A percentile compares a stretch with the other conserved stretches of the same genome.
phyloP scores from a whole-genome alignment of 2,888 invertebrate genomes.

The Mylabris sibirica region DNA sequence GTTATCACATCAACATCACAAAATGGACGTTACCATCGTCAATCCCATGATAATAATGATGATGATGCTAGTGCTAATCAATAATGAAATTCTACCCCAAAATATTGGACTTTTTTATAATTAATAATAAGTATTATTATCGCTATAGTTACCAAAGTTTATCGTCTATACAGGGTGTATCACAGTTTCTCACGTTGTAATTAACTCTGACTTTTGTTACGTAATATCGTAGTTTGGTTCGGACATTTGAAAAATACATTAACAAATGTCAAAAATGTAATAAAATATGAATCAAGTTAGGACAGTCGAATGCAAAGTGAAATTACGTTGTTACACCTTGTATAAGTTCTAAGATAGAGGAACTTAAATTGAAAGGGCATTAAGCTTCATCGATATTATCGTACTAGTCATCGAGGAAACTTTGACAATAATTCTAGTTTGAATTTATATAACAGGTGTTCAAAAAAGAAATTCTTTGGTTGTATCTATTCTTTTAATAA shows the following conservation, averaged over 20 bases:
- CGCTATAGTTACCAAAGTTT: background rate
- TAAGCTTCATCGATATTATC: slow-evolving; percentile 15
- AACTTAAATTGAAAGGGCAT: background rate
- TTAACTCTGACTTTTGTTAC: no score
- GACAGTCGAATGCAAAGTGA: no score
- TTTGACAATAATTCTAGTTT: slow-evolving; percentile 7
- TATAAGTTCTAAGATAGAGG: background rate
- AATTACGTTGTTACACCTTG: no score
- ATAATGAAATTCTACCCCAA: slow-evolving; percentile 8
- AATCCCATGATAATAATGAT: slow-evolving; percentile 41
- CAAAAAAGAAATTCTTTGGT: no score
- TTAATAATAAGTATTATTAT: slow-evolving; percentile 8
- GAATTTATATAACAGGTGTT: background rate
- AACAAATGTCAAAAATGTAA: no score
- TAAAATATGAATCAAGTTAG: no score
- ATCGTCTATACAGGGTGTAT: no score
- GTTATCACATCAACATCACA: slow-evolving; percentile 57
- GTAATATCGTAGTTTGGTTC: no score
- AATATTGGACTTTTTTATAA: no score
- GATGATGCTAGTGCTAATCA: slow-evolving; percentile 27
- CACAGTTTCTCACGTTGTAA: no score
- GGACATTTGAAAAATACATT: no score
- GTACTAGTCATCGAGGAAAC: slow-evolving; percentile 9
- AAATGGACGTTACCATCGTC: slow-evolving; percentile 41
- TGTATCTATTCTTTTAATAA: no score